phyloP scores from a whole-genome alignment of 2,797 vertebrate species.

The Streptopelia turtur region DNA sequence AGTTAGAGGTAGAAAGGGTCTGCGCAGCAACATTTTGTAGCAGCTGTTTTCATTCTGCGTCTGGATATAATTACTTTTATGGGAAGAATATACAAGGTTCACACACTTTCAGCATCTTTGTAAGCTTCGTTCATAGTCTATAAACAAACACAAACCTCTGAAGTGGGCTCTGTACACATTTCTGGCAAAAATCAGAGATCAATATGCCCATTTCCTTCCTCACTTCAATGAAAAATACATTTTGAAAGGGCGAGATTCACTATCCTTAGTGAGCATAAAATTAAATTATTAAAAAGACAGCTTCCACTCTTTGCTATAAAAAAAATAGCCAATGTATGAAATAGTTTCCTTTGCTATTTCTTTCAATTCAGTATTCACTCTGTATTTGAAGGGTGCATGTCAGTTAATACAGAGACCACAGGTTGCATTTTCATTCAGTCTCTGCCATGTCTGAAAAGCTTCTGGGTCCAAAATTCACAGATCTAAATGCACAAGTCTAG shows the following conservation, averaged over 20 bases:
- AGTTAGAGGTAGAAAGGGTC: not conserved
- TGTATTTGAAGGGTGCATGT: slow-evolving; percentile 16
- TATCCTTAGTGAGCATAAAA: not conserved
- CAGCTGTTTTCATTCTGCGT: not conserved
- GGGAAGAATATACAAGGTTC: not conserved
- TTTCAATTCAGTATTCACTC: slow-evolving; percentile 46
- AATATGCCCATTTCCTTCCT: not conserved
- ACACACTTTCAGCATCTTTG: slow-evolving; percentile 3
- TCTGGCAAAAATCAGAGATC: not conserved
- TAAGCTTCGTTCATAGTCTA: not conserved
- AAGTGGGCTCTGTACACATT: not conserved
- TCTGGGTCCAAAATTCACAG: not conserved
- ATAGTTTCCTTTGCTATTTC: slow-evolving; percentile 15
- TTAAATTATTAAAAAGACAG: not conserved
- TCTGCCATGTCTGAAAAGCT: not conserved
- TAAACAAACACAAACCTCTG: not conserved
- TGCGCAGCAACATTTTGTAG: not conserved
- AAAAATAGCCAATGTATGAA: not conserved
- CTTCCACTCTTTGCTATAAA: not conserved
- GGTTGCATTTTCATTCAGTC: not conserved
- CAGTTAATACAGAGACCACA: not conserved
- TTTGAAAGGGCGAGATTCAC: not conserved
- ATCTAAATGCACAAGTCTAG: not conserved
- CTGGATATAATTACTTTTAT: slow-evolving; percentile 32
- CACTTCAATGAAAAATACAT: not conserved